Conservation (phyloP, 2,888 invertebrate genomes). For the Desoria tigrina region DNA sequence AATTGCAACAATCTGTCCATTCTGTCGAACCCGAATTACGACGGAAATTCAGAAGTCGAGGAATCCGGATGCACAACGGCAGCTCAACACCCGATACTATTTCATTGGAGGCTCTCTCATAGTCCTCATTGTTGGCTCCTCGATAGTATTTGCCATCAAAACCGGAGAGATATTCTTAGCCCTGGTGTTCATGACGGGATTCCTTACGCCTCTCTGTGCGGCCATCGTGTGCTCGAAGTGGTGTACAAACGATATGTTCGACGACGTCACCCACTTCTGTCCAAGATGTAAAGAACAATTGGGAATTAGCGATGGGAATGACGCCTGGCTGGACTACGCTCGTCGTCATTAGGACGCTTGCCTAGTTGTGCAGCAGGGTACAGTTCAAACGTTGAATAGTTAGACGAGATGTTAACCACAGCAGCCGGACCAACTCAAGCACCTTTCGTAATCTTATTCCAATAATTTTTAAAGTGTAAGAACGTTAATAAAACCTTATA, state of each 20-base stretch:
- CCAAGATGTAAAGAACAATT: constrained; percentile 3
- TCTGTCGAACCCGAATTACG: not conserved
- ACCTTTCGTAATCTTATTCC: too few species aligned
- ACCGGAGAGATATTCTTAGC: not conserved
- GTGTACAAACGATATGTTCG: constrained; percentile 2
- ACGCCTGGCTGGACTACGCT: not conserved
- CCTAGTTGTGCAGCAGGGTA: too few species aligned
- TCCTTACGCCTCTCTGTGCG: not conserved
- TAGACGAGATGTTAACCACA: too few species aligned
- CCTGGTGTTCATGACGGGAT: not conserved
- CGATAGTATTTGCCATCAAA: not conserved
- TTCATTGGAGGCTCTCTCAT: not conserved
- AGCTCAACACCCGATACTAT: too few species aligned
- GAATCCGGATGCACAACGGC: not conserved
- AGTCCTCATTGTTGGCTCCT: not conserved
- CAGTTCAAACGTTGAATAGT: too few species aligned
- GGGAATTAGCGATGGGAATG: not conserved
- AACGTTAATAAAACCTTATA: too few species aligned
- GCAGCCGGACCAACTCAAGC: too few species aligned
- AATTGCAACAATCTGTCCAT: constrained; percentile 8
- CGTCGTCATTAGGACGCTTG: too few species aligned
- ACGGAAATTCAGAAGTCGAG: not conserved
- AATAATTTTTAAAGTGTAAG: too few species aligned
- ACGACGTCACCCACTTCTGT: constrained; percentile 2
- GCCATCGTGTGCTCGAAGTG: not conserved